Evolutionary conservation across 2,113 vertebrate species (phyloP).

Genomic region (Muntiacus reevesi): DNA sequence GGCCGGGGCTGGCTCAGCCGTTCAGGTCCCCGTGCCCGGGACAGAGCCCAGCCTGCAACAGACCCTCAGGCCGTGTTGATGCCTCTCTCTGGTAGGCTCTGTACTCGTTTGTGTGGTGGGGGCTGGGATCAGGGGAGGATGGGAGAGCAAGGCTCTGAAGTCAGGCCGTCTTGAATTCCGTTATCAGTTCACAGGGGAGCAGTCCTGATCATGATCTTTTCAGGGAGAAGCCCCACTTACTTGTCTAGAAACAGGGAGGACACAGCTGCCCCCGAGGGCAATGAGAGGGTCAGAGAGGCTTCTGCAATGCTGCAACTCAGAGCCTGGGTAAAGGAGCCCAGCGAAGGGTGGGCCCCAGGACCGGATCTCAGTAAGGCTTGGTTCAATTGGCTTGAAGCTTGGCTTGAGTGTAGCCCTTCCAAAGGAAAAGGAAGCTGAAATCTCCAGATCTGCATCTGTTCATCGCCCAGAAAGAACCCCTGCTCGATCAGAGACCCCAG

Average conservation of each 20-base stretch:
- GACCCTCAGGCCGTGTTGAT: accelerated
- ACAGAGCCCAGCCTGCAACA: background rate
- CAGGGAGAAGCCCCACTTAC: background rate
- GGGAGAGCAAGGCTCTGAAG: background rate
- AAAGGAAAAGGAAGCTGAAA: background rate
- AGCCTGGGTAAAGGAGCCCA: accelerated
- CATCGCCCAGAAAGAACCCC: background rate
- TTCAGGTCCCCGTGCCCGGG: background rate
- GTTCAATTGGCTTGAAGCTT: too few relatives aligned
- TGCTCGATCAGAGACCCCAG: accelerated
- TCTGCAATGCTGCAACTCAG: accelerated
- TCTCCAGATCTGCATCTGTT: accelerated
- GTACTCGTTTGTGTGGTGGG: accelerated
- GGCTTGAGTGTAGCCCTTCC: background rate
- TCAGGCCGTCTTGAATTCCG: background rate
- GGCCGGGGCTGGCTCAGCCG: background rate
- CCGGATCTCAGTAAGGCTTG: background rate
- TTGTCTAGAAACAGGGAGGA: background rate
- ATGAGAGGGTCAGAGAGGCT: background rate
- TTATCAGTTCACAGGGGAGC: background rate
- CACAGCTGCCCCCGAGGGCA: accelerated
- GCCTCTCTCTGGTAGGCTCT: background rate
- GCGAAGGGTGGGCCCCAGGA: background rate
- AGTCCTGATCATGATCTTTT: background rate
- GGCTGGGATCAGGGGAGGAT: accelerated